Evolutionary conservation across 2,888 invertebrate species (phyloP), one percentile per base, ranked within the genome.

Genomic region (Julus scanicus): DNA sequence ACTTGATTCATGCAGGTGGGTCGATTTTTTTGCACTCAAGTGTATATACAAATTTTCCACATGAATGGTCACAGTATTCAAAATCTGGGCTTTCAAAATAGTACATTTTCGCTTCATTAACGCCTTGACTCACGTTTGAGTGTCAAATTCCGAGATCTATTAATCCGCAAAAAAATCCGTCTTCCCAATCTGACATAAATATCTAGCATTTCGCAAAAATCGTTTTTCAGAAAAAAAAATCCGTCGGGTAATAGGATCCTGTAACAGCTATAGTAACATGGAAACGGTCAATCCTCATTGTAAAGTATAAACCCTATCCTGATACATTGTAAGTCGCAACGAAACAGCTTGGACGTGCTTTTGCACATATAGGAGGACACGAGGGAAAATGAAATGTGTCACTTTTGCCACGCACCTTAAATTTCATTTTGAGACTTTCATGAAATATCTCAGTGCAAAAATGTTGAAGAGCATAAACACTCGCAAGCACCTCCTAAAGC

Each of bases 371-470:
- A 80, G 80, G 80, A 37, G 80, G 37, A 13, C 80, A 80, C 80
- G 80, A 80, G 80, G 80, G 80, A 80, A 80, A 80, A 80, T 80
- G 80, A 80, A 37, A 80, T 80, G 80, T 80, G 80, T 80, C 80
- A 80, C 80, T 80, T 80, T 80, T 80, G 37, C 37, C 80, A 80
- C 80, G 37, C 80, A 80, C 37, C 80, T 80, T 80, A 80, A 80
- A 80, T 80, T 80, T 80, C 37, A 80, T 80, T 80, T 80, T 80
- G 80, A 37, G 80, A 80, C 37, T 80, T 80, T 80, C 80, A 80
- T 11, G 80, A 80, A 80, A 80, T 80, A 37, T 37, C 37, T 37
- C 80, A 13, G 37, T 80, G 37, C 80, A n/a, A 80, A 71, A 80
- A 80, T 80, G 80, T 80, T 15, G 80, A 80, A 29, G 37, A 80